A percentile compares a stretch with the other conserved stretches of the same genome.
Evolutionary conservation across 2,888 invertebrate genomes (phyloP).

Genomic region (Cerastis rubricosa): DNA sequence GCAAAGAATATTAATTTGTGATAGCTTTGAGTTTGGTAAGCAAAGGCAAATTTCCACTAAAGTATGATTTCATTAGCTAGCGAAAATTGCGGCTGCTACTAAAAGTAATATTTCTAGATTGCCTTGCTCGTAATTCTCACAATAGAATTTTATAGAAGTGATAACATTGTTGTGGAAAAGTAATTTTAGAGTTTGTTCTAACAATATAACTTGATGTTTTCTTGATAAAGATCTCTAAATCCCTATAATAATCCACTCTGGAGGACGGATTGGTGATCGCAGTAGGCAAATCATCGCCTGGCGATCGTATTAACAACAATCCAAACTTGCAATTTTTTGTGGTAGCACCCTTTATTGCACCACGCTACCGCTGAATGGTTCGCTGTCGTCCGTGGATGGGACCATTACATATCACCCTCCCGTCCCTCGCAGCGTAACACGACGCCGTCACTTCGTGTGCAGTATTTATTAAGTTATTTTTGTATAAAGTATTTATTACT

Average conservation of each 20-base stretch:
- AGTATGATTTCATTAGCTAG: slow-evolving; percentile 39
- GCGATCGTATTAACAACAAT: too few relatives aligned
- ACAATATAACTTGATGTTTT: neutral
- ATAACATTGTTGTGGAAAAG: slow-evolving; percentile 14
- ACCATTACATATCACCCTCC: too few relatives aligned
- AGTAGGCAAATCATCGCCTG: too few relatives aligned
- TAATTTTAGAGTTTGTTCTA: neutral
- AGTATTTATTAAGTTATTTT: too few relatives aligned
- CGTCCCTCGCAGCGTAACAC: too few relatives aligned
- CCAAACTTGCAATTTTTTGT: too few relatives aligned
- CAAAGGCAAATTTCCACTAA: slow-evolving; percentile 31
- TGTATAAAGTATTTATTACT: too few relatives aligned
- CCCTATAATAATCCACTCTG: too few relatives aligned
- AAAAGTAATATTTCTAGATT: slow-evolving; percentile 29
- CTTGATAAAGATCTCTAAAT: neutral
- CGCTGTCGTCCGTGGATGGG: neutral
- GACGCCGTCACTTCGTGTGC: too few relatives aligned
- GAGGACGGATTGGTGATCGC: too few relatives aligned
- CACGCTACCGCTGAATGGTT: too few relatives aligned
- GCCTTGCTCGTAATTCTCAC: slow-evolving; percentile 8
- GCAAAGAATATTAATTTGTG: slow-evolving; percentile 27
- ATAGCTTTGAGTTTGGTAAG: slow-evolving; percentile 31
- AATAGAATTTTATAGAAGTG: slow-evolving; percentile 20
- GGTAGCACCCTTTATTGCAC: too few relatives aligned
- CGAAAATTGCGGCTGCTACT: slow-evolving; percentile 20